These are phyloP conservation scores for Gila orcuttii DNA, from an alignment of 2,113 vertebrate genomes.

Conservation along the genomic window DNA sequence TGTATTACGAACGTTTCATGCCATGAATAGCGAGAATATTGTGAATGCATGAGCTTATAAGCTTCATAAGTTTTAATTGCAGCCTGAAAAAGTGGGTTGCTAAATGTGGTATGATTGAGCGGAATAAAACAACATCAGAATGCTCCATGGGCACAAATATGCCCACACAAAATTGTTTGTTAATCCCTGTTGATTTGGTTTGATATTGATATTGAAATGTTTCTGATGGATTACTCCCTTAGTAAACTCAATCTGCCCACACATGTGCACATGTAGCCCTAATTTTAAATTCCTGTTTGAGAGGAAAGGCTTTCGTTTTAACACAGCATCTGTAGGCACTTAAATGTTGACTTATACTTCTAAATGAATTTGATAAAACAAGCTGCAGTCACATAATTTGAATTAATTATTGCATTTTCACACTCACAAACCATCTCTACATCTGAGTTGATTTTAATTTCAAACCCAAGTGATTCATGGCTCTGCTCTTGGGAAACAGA, in stretches of 20 bases:
- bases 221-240: conserved; percentile 7
- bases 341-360: conserved; percentile 6
- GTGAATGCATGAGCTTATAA: conserved; percentile 5
- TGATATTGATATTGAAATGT: not conserved
- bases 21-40: conserved; percentile 13
- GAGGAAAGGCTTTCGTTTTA: not conserved
- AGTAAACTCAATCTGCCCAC: conserved; percentile 8
- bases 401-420: conserved; percentile 53
- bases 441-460: conserved; percentile 53
- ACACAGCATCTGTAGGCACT: not conserved
- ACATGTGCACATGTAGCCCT: not conserved
- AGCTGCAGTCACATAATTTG: conserved; percentile 26
- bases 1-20: conserved; percentile 7
- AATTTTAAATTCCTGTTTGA: not conserved
- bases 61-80: conserved; percentile 28
- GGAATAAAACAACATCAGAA: not conserved
- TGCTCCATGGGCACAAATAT: not conserved
- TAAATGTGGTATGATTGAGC: conserved; percentile 36
- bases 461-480: conserved; percentile 51
- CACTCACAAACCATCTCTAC: conserved; percentile 36
- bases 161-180: conserved; percentile 18
- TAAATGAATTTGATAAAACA: not conserved
- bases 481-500: not conserved
- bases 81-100: conserved; percentile 27
- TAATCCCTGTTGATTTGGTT: not conserved